Evolutionary conservation across 2,113 vertebrate species (phyloP).

Genomic region (Hucho hucho): DNA sequence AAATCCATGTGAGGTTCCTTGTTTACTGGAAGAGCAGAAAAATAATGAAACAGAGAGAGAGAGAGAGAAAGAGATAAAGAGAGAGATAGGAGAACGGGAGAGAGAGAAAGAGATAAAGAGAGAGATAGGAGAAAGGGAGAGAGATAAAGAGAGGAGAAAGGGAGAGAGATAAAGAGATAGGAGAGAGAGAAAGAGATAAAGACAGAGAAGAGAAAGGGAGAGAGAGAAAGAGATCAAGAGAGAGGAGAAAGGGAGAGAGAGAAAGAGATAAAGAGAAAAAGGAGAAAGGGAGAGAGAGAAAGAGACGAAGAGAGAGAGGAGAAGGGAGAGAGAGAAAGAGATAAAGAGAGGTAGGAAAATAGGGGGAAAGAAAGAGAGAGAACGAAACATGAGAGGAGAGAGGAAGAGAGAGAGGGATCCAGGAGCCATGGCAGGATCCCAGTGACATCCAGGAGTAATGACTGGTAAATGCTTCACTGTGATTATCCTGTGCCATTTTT

Average conservation of each 20-base stretch:
- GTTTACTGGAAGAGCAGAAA: slow-evolving; percentile 16
- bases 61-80: slow-evolving; percentile 3
- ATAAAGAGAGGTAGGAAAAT: neutral
- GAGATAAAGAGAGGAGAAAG: too few species aligned
- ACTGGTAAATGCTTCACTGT: slow-evolving; percentile 60
- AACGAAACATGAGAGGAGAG: slow-evolving; percentile 22
- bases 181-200: too few species aligned
- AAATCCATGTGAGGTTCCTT: slow-evolving; percentile 10
- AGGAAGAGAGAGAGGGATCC: slow-evolving; percentile 15
- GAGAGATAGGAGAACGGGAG: neutral
- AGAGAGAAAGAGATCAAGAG: too few species aligned
- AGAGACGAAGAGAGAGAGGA: too few species aligned
- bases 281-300: too few species aligned
- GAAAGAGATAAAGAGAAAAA: too few species aligned
- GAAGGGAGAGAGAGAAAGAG: neutral
- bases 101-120: too few species aligned
- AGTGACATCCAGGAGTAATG: slow-evolving; percentile 64
- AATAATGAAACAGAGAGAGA: too few species aligned
- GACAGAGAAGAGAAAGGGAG: too few species aligned
- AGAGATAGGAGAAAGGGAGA: too few species aligned
- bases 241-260: too few species aligned
- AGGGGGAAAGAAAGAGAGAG: slow-evolving; percentile 20
- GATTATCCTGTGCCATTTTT: slow-evolving; percentile 64
- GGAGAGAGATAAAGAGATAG: too few species aligned
- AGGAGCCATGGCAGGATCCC: slow-evolving; percentile 27